phyloP scores from a whole-genome alignment of 2,888 invertebrate genomes.

The Stenchaetothrips biformis region DNA sequence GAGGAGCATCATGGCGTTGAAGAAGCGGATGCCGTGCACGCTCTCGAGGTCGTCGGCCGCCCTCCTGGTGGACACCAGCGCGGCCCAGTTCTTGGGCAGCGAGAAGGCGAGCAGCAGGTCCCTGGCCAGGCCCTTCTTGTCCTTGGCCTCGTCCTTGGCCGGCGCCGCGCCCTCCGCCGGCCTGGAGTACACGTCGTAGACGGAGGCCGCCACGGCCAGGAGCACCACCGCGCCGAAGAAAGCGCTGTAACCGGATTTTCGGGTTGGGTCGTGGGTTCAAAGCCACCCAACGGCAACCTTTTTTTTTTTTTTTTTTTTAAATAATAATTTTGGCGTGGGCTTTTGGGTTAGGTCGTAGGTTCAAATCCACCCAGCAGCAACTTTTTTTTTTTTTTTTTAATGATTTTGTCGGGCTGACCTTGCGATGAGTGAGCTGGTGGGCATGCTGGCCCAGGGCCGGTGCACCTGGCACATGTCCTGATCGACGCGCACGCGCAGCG shows the following conservation, averaged over 20 bases:
- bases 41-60: slow-evolving; percentile 55
- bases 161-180: not conserved
- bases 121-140: not conserved
- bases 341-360: not conserved
- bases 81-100: slow-evolving; percentile 54
- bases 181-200: slow-evolving; percentile 41
- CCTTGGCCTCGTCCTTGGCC: not conserved
- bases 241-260: slow-evolving; percentile 10
- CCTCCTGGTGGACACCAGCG: slow-evolving; percentile 51
- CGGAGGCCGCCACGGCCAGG: slow-evolving; percentile 41
- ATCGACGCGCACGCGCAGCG: slow-evolving; percentile 55
- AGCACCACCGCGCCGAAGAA: slow-evolving; percentile 41
- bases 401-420: slow-evolving; percentile 45
- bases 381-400: slow-evolving; percentile 20
- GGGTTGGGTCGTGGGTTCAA: not conserved
- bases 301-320: not conserved
- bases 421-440: slow-evolving; percentile 50
- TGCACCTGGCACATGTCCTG: slow-evolving; percentile 58
- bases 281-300: not conserved
- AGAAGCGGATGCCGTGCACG: slow-evolving; percentile 61
- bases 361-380: not conserved
- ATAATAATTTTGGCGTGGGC: slow-evolving; percentile 32
- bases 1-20: slow-evolving; percentile 60
- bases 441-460: slow-evolving; percentile 43
- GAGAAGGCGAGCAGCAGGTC: slow-evolving; percentile 49